phyloP scores from a whole-genome alignment of 2,113 vertebrate species.

The Strix aluco region DNA sequence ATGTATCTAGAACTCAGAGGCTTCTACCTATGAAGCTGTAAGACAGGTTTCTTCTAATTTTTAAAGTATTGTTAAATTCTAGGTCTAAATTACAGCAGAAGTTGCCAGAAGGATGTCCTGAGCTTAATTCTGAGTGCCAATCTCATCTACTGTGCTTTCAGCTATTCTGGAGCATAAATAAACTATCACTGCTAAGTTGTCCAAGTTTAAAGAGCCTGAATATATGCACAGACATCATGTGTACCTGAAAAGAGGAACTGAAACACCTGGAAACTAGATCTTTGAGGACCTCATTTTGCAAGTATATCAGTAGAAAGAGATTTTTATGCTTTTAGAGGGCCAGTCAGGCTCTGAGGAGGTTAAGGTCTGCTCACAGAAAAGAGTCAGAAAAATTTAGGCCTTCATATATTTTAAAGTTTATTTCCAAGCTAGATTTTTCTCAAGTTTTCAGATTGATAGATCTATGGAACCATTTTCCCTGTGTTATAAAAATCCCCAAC shows the following conservation, averaged over 20 bases:
- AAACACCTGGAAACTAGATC: background rate
- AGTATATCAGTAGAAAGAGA: background rate
- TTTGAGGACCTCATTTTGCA: background rate
- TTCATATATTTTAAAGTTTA: background rate
- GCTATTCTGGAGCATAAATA: background rate
- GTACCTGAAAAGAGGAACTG: background rate
- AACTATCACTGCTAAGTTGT: background rate
- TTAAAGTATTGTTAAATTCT: background rate
- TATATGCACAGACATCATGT: background rate
- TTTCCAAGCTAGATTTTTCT: background rate
- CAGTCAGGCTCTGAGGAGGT: background rate
- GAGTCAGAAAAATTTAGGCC: background rate
- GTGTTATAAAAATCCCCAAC: background rate
- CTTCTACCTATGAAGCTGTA: background rate
- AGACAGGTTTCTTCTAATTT: background rate
- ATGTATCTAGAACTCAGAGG: background rate
- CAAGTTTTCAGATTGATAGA: background rate
- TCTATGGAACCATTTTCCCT: background rate
- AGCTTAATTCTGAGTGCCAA: background rate
- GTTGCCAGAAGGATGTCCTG: background rate
- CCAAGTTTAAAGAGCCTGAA: background rate
- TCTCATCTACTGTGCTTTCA: background rate
- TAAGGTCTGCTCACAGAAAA: background rate
- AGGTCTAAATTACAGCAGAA: background rate
- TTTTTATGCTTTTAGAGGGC: background rate